Evolutionary conservation across 37 sponge, comb jelly and placozoan genomes (phyloP).

Genomic region (Eunapius fragilis): DNA sequence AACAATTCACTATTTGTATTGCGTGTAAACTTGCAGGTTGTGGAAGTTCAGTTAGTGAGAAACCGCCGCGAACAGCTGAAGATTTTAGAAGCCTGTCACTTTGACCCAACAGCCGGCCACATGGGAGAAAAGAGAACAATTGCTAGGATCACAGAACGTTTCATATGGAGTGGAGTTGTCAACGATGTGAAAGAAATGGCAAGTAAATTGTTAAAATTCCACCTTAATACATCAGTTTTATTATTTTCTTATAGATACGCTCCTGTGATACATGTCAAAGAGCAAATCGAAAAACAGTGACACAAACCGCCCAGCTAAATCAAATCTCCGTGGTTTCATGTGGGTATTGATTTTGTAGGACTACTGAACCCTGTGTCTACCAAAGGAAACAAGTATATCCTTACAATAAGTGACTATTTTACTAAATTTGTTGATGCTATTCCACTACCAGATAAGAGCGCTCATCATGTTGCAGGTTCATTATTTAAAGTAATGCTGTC

Average conservation of each 20-base stretch:
- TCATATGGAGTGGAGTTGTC: slow-evolving; percentile 48
- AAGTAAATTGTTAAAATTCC: slow-evolving; percentile 25
- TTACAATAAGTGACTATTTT: slow-evolving; percentile 79
- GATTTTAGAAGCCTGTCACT: slow-evolving; percentile 62
- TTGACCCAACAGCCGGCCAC: slow-evolving; percentile 76
- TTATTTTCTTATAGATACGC: background rate
- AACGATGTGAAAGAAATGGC: slow-evolving; percentile 53
- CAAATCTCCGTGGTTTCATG: too few relatives aligned
- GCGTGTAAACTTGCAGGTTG: too few relatives aligned
- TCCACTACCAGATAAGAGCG: slow-evolving; percentile 40
- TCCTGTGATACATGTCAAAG: slow-evolving; percentile 74
- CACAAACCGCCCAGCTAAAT: slow-evolving; percentile 59
- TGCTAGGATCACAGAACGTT: too few relatives aligned
- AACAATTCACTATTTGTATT: too few relatives aligned
- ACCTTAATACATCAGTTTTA: background rate
- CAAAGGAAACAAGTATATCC: slow-evolving; percentile 35
- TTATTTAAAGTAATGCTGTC: slow-evolving; percentile 63
- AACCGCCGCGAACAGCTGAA: slow-evolving; percentile 16
- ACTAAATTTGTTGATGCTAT: slow-evolving; percentile 64
- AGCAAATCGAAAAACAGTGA: slow-evolving; percentile 33
- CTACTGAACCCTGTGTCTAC: too few relatives aligned
- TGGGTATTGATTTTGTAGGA: too few relatives aligned
- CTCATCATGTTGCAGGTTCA: slow-evolving; percentile 34
- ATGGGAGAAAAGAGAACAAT: slow-evolving; percentile 70
- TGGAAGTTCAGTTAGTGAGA: background rate